Conservation (phyloP, 35 echinoderm and acorn worm genomes). For the Lytechinus variegatus region DNA sequence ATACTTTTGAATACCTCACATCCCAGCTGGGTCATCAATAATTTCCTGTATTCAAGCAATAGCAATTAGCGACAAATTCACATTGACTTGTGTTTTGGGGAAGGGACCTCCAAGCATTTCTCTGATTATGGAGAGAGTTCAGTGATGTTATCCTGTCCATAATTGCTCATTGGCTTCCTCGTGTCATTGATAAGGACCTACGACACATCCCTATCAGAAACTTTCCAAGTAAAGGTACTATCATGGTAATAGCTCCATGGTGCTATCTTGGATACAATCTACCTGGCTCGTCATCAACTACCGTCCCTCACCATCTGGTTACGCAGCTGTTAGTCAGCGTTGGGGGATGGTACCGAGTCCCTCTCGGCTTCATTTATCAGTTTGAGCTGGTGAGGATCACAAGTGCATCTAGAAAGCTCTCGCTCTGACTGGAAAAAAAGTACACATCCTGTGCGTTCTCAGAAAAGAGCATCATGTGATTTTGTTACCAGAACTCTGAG, state of each 20-base stretch:
- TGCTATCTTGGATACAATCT: too few species aligned
- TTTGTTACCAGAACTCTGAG: background rate
- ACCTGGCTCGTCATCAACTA: background rate
- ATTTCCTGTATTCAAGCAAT: background rate
- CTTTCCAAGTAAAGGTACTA: background rate
- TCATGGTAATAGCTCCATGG: too few species aligned
- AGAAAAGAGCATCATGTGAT: background rate
- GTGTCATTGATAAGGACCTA: background rate
- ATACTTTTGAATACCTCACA: too few species aligned
- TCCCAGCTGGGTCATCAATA: background rate
- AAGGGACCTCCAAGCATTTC: background rate
- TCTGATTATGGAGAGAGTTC: background rate
- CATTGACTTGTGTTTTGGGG: background rate
- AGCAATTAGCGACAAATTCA: background rate
- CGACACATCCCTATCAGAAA: background rate
- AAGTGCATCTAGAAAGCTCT: background rate
- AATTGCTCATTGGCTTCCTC: background rate
- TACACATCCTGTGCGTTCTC: background rate
- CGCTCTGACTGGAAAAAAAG: background rate
- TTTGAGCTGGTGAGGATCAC: background rate
- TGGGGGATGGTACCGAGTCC: background rate
- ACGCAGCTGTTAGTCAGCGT: background rate
- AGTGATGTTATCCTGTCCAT: background rate
- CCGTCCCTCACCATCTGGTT: background rate
- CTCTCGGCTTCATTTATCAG: slow-evolving; percentile 3